phyloP scores from a whole-genome alignment of 2,113 vertebrate species.

The Furnarius figulus region DNA sequence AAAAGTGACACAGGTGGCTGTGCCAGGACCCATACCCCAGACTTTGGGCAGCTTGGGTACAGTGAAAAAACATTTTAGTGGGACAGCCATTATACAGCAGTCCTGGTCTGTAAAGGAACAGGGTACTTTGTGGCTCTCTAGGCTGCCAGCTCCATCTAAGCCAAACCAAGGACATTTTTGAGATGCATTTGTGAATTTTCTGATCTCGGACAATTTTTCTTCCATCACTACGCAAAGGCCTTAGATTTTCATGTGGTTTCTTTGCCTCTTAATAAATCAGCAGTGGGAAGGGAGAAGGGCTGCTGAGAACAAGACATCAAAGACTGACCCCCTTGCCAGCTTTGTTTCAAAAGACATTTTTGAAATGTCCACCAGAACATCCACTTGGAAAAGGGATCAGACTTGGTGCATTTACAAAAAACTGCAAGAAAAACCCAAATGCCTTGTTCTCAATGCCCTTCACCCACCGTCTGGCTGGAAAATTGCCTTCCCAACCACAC shows the following conservation, averaged over 20 bases:
- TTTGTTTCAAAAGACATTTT: background rate
- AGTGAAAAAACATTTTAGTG: background rate
- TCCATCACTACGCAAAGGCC: background rate
- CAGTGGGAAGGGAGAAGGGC: background rate
- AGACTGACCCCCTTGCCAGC: background rate
- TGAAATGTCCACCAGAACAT: background rate
- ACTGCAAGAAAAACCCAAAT: background rate
- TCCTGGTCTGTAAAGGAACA: accelerated
- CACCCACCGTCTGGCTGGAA: background rate
- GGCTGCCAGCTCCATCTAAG: background rate
- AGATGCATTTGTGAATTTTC: background rate
- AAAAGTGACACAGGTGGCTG: background rate
- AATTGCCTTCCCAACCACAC: background rate
- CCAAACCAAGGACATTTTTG: background rate
- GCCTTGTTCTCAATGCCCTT: background rate
- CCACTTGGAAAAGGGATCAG: background rate
- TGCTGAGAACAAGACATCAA: background rate
- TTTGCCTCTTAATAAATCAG: background rate
- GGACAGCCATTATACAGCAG: background rate
- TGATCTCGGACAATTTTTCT: background rate
- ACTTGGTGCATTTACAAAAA: background rate
- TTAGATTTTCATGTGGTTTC: background rate
- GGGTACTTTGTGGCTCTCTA: background rate
- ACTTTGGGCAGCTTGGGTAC: background rate
- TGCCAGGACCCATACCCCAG: background rate